Percentiles rank a stretch among this genome's conserved stretches.
Evolutionary conservation across 2,888 invertebrate species (phyloP).

Genomic region (Pristionchus japonicus): DNA sequence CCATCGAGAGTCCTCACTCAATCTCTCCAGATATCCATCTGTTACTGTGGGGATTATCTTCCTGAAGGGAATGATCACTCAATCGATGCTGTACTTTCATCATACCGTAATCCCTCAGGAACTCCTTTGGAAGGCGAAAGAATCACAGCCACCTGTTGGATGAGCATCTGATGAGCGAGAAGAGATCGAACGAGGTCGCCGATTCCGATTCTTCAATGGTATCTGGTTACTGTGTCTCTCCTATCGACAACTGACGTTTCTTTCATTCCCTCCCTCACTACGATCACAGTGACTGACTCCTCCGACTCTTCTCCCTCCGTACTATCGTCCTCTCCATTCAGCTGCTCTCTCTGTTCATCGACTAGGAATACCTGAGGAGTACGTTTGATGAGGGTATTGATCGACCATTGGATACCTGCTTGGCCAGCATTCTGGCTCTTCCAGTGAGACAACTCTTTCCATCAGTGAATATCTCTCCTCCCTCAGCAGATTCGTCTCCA

Average conservation of each 20-base stretch:
- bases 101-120: conserved; percentile 35
- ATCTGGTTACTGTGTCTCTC: neutral
- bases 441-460: conserved; percentile 34
- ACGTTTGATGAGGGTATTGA: neutral
- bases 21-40: conserved; percentile 21
- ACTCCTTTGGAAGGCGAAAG: neutral
- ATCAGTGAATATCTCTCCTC: conserved; percentile 57
- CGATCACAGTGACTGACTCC: conserved; percentile 17
- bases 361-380: conserved; percentile 39
- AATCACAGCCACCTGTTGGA: conserved; percentile 51
- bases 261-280: conserved; percentile 4
- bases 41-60: conserved; percentile 21
- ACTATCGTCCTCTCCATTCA: conserved; percentile 23
- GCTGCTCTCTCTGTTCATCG: conserved; percentile 31
- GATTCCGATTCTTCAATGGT: conserved; percentile 31
- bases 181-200: conserved; percentile 49
- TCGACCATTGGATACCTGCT: conserved; percentile 32
- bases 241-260: conserved; percentile 22
- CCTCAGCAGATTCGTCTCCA: conserved; percentile 86
- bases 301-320: conserved; percentile 1
- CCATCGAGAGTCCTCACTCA: conserved; percentile 30
- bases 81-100: neutral
- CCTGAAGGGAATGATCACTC: neutral
- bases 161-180: conserved; percentile 57
- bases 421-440: conserved; percentile 34